Evolutionary conservation across 2,888 invertebrate genomes (phyloP), one percentile per base, ranked within the genome.

Genomic region (Dryobotodes eremita): DNA sequence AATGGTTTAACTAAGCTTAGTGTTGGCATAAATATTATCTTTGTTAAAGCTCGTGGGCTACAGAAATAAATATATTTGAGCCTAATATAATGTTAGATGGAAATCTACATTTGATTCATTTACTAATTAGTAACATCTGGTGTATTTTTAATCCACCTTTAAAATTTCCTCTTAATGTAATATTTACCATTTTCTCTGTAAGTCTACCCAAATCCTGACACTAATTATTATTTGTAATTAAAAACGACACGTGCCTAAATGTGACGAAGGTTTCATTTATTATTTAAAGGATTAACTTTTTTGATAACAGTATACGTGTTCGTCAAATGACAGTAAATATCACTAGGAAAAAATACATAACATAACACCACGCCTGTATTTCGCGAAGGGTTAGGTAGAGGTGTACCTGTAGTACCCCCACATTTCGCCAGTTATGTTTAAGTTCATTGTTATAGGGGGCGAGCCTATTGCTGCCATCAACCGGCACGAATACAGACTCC

Each of bases 1-100:
- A 77, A 69, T 70, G 57, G 46, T 48, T 77, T 55, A 48, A 23
- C 62, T 48, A 55, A 62, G 62, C 59, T 53, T 77, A 55, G 59
- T 36, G 70, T 59, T 66, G n/a, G 6, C 53, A 62, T 59, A 59
- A 57, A 53, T 75, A 80, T 80, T 50, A 77, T 74, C 48, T 82
- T 73, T 68, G n/a, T 62, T 57, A 68, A 82, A 82, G 71, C 62
- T 64, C 73, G 15, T 59, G 53, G 11, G 15, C 15, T 53, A 46
- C 36, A 75, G 23, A 75, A 48, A 61, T 68, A 8, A 31, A 50
- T 68, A 83, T 57, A 82, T 83, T 61, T n/a, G 11, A 50, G 65
- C 74, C 11, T 17, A 11, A 78, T 53, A 46, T 13, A 48, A 62
- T 55, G 53, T 13, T 13, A 55, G 53, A 71, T 64, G 55, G n/a